Evolutionary conservation across 2,888 invertebrate genomes (phyloP).

Genomic region (Timandra comae): DNA sequence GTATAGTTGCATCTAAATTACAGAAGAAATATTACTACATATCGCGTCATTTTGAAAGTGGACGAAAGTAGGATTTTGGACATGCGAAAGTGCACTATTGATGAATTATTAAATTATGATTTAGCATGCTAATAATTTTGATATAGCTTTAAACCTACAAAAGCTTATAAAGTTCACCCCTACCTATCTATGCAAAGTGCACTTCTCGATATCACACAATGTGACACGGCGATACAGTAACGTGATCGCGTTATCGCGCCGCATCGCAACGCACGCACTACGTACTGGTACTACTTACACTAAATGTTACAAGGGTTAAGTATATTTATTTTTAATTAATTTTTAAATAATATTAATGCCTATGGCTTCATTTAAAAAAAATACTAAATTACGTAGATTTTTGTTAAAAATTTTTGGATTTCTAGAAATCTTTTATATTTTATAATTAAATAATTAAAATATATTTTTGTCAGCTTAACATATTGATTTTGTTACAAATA

Average conservation of each 20-base stretch:
- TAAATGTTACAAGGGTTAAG: neutral
- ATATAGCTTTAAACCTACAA: no score
- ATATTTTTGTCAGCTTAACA: neutral
- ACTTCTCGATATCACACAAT: conserved; percentile 59
- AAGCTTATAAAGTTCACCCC: no score
- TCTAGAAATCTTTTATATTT: neutral
- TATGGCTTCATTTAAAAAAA: neutral
- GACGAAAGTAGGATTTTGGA: no score
- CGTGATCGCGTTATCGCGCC: conserved; percentile 36
- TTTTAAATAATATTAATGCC: neutral
- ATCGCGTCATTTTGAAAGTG: no score
- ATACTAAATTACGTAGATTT: neutral
- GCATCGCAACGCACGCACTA: neutral
- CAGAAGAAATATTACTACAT: no score
- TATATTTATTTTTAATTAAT: neutral
- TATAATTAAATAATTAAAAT: neutral
- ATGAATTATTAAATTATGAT: no score
- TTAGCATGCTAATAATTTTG: no score
- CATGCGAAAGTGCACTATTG: no score
- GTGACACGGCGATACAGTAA: conserved; percentile 54
- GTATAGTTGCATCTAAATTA: no score
- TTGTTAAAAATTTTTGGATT: neutral
- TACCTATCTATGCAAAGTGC: conserved; percentile 54
- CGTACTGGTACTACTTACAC: neutral
- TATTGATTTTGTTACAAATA: no score